phyloP scores from a whole-genome alignment of 2,888 invertebrate species.

The Drosophila cyrtoloma region DNA sequence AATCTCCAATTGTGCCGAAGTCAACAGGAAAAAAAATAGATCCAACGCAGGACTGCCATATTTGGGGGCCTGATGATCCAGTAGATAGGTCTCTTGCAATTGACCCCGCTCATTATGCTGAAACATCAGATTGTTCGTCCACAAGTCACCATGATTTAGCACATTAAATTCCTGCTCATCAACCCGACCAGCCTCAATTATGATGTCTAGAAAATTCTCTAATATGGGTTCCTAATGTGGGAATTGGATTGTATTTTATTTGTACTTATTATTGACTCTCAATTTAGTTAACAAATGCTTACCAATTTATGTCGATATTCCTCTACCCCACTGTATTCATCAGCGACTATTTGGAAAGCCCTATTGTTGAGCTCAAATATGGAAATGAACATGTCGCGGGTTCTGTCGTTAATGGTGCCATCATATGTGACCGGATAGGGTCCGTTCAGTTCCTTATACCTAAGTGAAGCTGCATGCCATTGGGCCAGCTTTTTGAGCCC shows the following conservation, averaged over 20 bases:
- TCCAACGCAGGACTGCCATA: slow-evolving; percentile 78
- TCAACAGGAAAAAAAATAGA: slow-evolving; percentile 73
- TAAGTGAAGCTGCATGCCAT: slow-evolving; percentile 82
- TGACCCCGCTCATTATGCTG: slow-evolving; percentile 62
- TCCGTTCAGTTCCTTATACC: slow-evolving; percentile 60
- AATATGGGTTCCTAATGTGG: slow-evolving; percentile 3
- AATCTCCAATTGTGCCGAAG: slow-evolving; percentile 71
- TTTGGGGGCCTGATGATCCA: slow-evolving; percentile 76
- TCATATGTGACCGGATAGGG: slow-evolving; percentile 45
- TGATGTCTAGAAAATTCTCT: not conserved
- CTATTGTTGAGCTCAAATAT: slow-evolving; percentile 15
- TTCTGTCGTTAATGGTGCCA: slow-evolving; percentile 43
- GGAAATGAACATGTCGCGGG: slow-evolving; percentile 11
- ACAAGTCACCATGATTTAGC: slow-evolving; percentile 79
- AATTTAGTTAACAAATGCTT: slow-evolving; percentile 17
- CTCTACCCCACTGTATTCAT: slow-evolving; percentile 41
- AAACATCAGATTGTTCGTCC: slow-evolving; percentile 82
- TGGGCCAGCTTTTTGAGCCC: slow-evolving; percentile 78
- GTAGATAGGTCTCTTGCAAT: slow-evolving; percentile 67
- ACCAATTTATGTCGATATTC: slow-evolving; percentile 70
- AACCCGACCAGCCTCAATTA: slow-evolving; percentile 7
- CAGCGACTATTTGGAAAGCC: slow-evolving; percentile 33
- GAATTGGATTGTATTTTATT: not conserved
- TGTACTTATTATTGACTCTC: not conserved
- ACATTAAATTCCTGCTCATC: slow-evolving; percentile 78